Percentiles rank a stretch among this genome's conserved stretches.
phyloP scores from a whole-genome alignment of 2,113 vertebrate species.

The Gavialis gangeticus region DNA sequence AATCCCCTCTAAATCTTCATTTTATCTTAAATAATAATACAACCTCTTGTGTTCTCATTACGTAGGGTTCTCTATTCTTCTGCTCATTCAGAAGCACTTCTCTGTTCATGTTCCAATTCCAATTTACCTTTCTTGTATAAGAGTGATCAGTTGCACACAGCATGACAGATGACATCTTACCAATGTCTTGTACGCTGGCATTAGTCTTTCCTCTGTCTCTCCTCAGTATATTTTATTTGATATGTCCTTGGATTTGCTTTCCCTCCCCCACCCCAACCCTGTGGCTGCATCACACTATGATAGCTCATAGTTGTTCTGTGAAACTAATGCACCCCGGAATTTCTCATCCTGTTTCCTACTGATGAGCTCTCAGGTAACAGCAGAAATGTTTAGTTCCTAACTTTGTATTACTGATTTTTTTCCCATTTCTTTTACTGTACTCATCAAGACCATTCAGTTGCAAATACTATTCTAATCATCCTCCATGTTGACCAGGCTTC shows the following conservation, averaged over 20 bases:
- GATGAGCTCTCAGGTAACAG: too few species aligned
- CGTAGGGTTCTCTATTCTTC: neutral
- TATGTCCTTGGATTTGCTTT: neutral
- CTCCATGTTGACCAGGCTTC: too few species aligned
- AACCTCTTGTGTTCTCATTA: neutral
- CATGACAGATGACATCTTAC: neutral
- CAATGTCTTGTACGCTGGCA: too few species aligned
- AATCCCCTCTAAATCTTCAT: neutral
- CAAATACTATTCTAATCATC: too few species aligned
- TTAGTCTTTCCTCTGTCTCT: neutral
- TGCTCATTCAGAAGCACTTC: neutral
- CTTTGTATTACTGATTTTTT: too few species aligned
- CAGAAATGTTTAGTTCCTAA: too few species aligned
- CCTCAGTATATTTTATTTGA: neutral
- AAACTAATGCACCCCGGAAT: too few species aligned
- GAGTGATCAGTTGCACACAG: neutral
- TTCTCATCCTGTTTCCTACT: too few species aligned
- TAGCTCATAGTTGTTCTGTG: too few species aligned
- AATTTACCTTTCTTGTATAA: neutral
- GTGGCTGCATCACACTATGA: too few species aligned
- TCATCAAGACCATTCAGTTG: too few species aligned
- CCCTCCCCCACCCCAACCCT: neutral
- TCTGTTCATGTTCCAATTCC: neutral
- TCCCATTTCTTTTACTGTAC: too few species aligned
- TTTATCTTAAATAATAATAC: neutral